Conservation (phyloP, 2,888 invertebrate genomes). For the Amphipyra berbera region DNA sequence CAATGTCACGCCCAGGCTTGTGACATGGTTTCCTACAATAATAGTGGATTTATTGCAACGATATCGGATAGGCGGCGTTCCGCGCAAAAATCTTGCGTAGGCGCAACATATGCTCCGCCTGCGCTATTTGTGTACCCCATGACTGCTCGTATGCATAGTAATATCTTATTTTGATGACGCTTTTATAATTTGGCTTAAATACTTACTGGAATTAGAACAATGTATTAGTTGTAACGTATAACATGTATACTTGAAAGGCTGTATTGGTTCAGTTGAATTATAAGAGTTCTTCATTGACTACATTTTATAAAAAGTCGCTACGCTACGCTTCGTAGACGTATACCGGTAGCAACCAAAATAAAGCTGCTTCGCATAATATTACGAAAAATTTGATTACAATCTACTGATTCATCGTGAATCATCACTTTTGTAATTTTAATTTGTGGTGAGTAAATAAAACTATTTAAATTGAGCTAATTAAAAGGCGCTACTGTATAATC, state of each 20-base stretch:
- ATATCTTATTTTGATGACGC: constrained; percentile 43
- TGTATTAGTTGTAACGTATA: no score
- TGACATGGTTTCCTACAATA: constrained; percentile 72
- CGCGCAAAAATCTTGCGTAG: constrained; percentile 78
- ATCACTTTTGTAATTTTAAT: no score
- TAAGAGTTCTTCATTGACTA: not conserved
- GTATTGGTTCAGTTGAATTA: no score
- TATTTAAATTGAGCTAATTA: no score
- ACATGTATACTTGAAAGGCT: not conserved
- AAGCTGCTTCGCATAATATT: no score
- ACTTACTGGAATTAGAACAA: not conserved
- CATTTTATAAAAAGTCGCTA: no score
- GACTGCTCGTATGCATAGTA: constrained; percentile 44
- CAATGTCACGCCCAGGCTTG: constrained; percentile 68
- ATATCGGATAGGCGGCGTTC: constrained; percentile 72
- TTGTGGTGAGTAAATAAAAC: no score
- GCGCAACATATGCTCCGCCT: constrained; percentile 75
- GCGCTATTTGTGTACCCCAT: constrained; percentile 61
- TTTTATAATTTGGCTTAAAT: constrained; percentile 21
- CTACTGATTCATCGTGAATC: no score
- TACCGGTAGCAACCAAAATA: no score
- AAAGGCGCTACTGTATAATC: no score
- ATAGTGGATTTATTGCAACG: constrained; percentile 76
- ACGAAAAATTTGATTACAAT: no score
- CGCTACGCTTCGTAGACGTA: no score